These are phyloP conservation scores for Elachura formosa DNA, from an alignment of 2,113 vertebrate species.

Conservation along the genomic window DNA sequence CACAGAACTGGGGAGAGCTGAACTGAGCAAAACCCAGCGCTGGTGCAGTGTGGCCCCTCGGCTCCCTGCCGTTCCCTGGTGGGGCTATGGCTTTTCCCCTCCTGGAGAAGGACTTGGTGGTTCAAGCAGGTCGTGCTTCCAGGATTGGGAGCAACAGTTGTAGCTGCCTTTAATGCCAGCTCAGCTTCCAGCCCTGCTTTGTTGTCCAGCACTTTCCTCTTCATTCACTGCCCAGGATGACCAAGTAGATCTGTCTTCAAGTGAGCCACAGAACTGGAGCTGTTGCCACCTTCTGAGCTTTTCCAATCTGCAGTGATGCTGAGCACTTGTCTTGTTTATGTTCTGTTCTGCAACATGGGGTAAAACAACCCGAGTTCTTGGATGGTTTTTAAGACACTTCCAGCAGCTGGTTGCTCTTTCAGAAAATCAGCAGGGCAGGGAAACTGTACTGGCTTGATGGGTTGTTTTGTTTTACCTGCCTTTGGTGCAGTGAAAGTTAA, in stretches of 20 bases:
- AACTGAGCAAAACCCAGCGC: not conserved
- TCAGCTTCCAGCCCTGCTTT: not conserved
- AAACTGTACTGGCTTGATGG: not conserved
- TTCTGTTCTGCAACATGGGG: not conserved
- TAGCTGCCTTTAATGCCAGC: not conserved
- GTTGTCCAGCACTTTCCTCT: not conserved
- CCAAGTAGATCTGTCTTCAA: not conserved
- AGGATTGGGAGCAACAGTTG: not conserved
- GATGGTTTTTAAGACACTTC: not conserved
- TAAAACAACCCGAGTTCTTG: not conserved
- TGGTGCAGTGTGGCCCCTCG: rapidly evolving
- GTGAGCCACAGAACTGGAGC: not conserved
- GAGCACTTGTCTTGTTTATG: not conserved
- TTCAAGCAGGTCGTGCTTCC: not conserved
- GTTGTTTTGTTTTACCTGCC: not conserved
- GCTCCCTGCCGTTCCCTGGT: not conserved
- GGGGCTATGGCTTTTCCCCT: not conserved
- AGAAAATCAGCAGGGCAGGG: not conserved
- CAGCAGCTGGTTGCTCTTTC: not conserved
- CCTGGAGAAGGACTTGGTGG: not conserved
- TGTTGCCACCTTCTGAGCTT: not conserved
- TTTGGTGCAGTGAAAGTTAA: not conserved
- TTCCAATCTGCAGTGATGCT: not conserved
- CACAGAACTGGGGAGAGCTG: not conserved
- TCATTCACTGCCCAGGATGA: not conserved